Conservation (phyloP, 1,140 invertebrate species). For the Pogonomyrmex californicus region DNA sequence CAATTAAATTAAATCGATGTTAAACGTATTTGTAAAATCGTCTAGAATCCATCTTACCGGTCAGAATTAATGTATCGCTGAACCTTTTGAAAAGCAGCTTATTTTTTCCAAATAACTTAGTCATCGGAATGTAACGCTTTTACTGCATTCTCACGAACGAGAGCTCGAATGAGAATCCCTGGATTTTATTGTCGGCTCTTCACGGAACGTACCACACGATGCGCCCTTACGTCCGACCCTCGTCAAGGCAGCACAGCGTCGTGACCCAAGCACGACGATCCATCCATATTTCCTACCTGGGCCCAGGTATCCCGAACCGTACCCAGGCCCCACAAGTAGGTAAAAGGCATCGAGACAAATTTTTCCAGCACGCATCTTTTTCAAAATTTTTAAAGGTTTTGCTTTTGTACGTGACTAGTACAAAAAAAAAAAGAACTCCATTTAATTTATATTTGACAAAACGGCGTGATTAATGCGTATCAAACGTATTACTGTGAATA, state of each 20-base stretch:
- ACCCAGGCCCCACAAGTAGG: conserved; percentile 12
- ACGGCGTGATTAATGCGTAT: background rate
- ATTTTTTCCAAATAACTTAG: background rate
- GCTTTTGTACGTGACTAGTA: conserved; percentile 8
- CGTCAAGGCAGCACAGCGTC: conserved; percentile 63
- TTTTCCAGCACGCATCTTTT: conserved; percentile 16
- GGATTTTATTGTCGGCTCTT: conserved; percentile 47
- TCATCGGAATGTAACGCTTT: background rate
- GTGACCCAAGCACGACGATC: conserved; percentile 38
- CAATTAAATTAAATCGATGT: background rate
- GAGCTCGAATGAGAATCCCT: conserved; percentile 56
- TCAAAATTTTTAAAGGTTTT: conserved; percentile 32
- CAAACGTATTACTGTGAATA: background rate
- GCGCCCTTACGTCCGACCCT: conserved; percentile 70
- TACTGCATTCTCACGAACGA: conserved; percentile 3
- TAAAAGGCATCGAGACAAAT: conserved; percentile 5
- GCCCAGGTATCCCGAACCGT: conserved; percentile 47
- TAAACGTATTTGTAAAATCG: background rate
- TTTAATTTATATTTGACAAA: background rate
- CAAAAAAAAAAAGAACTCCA: background rate
- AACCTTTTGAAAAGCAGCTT: background rate
- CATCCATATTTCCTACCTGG: conserved; percentile 72
- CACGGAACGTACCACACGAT: conserved; percentile 45
- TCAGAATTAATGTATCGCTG: background rate
- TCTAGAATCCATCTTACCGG: background rate